Evolutionary conservation across 2,888 invertebrate genomes (phyloP).

Genomic region (Rhopalosiphum nymphaeae): DNA sequence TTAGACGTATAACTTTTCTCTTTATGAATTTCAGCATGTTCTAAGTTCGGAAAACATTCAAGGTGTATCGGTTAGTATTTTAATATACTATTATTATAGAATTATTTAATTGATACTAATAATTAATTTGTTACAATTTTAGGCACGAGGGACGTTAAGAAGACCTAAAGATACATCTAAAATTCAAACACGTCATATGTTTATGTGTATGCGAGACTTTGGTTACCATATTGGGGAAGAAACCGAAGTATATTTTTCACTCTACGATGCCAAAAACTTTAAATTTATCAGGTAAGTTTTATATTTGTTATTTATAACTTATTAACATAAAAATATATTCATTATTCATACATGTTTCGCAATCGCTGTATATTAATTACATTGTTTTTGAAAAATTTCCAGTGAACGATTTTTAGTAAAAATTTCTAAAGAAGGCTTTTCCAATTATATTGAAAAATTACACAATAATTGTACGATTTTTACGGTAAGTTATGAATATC

Average conservation of each 20-base stretch:
- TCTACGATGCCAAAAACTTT: constrained; percentile 84
- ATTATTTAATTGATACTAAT: background rate
- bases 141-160: constrained; percentile 46
- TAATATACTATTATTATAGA: background rate
- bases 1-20: constrained; percentile 60
- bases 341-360: too few species aligned
- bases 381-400: constrained; percentile 67
- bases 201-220: constrained; percentile 90
- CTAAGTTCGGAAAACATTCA: constrained; percentile 74
- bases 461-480: constrained; percentile 92
- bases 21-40: constrained; percentile 71
- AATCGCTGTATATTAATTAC: background rate
- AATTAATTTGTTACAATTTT: background rate
- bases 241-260: constrained; percentile 87
- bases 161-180: constrained; percentile 72
- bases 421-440: constrained; percentile 90
- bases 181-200: constrained; percentile 81
- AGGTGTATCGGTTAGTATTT: constrained; percentile 71
- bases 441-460: constrained; percentile 88
- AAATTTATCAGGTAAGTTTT: constrained; percentile 77
- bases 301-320: background rate
- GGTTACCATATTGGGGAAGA: constrained; percentile 89
- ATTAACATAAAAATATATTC: background rate
- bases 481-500: constrained; percentile 75
- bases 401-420: constrained; percentile 90